Conservation (phyloP, 2,113 vertebrate genomes). For the Euleptes europaea region DNA sequence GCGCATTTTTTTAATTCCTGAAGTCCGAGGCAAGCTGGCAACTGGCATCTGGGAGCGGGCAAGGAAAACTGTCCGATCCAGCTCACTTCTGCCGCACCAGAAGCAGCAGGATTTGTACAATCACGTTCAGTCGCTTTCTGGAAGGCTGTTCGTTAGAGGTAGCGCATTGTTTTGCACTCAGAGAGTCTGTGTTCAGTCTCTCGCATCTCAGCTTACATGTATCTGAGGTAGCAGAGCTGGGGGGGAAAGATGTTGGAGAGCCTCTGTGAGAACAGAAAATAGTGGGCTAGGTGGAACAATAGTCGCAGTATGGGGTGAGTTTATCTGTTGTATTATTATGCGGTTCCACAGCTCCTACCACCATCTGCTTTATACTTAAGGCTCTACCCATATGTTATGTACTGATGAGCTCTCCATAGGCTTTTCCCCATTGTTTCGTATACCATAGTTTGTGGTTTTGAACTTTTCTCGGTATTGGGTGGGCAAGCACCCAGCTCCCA, state of each 20-base stretch:
- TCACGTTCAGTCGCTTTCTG: background rate
- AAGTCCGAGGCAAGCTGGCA: fast-evolving
- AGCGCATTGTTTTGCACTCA: background rate
- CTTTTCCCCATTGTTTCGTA: background rate
- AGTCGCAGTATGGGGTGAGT: too few species aligned
- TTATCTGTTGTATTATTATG: background rate
- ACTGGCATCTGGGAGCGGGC: background rate
- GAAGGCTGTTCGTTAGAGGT: background rate
- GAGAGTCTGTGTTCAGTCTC: background rate
- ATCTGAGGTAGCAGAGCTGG: too few species aligned
- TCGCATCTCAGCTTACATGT: background rate
- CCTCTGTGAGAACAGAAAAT: too few species aligned
- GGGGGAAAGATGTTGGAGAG: too few species aligned
- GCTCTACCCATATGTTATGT: background rate
- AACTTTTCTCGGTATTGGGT: background rate
- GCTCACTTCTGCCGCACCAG: background rate
- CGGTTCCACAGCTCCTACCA: background rate
- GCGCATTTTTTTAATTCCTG: background rate
- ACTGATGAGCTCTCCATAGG: too few species aligned
- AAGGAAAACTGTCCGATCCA: background rate
- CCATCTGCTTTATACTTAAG: background rate
- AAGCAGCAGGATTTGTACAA: background rate
- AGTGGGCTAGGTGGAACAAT: too few species aligned
- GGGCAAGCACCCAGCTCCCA: background rate
- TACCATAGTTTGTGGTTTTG: background rate